These are phyloP conservation scores for Harpagoxenus sublaevis DNA, from an alignment of 2,888 invertebrate species.

Conservation along the genomic window DNA sequence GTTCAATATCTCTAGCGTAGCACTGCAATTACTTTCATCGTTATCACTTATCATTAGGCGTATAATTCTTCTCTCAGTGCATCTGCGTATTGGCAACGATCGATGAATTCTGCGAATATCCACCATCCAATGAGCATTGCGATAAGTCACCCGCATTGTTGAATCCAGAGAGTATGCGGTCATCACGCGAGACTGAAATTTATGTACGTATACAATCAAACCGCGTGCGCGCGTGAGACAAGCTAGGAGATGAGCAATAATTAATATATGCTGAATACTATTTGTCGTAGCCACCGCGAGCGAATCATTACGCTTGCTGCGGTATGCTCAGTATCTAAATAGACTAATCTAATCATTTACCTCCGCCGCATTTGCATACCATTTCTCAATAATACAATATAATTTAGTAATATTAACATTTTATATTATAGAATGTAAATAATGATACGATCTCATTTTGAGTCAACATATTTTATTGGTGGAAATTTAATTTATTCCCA, in stretches of 20 bases:
- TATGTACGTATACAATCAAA: constrained; percentile 70
- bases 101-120: constrained; percentile 25
- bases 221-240: constrained; percentile 32
- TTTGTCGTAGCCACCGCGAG: constrained; percentile 76
- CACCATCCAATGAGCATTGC: not conserved
- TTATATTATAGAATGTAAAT: not conserved
- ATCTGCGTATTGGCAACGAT: constrained; percentile 21
- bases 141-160: constrained; percentile 59
- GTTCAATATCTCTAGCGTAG: not conserved
- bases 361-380: not conserved
- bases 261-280: constrained; percentile 81
- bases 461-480: not conserved
- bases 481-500: not conserved
- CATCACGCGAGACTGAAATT: constrained; percentile 75
- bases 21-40: not conserved
- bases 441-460: not conserved
- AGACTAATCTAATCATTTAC: constrained; percentile 40
- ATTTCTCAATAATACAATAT: not conserved
- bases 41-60: constrained; percentile 20
- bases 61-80: constrained; percentile 3
- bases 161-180: constrained; percentile 68
- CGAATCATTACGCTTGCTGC: constrained; percentile 73
- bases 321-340: constrained; percentile 35
- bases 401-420: not conserved
- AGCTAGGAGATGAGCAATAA: constrained; percentile 70